Base-by-base conservation (phyloP, 2,888 invertebrate genomes). In the Xylocampa areola region DNA sequence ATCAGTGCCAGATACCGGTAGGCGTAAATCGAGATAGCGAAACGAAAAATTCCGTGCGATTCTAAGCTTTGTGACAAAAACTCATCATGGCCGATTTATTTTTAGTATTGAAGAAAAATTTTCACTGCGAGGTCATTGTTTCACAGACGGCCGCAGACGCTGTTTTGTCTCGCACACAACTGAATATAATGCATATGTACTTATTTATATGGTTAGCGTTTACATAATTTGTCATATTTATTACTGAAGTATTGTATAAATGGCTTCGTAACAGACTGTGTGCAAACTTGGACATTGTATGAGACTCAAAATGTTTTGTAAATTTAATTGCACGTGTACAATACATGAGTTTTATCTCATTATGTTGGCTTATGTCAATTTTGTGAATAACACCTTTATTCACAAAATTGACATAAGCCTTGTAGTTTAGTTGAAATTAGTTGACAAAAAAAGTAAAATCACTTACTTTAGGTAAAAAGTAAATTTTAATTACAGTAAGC, bases 1-100 rank as follows among this genome's bases (percentile, higher is more conserved):
- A 91, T 89, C 90, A 88, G 87, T 84, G 84, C 76, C 36, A 72
- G 76, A 59, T 60, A 68, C 48, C 54, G 59, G 71, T 61, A 65
- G 57, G 61, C 60, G 54, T 63, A 40, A 23, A 67, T 63, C 48
- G 44, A 67, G 73, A 75, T 71, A 48, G 54, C 25, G 36, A 54
- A 66, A 63, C 39, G 33, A 54, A 63, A 64, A 68, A 68, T 67
- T 67, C 73, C 68, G 52, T 54, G 68, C 67, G 53, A 62, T 62
- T 72, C 49, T 63, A 59, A 57, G 49, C 64, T 55, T 57, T 67
- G 41, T 47, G 49, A 58, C 59, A 50, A 47, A 59, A 60, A 49
- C 50, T 47, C 53, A 59, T 62, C 73, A 74, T 32, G 73, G 73
- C 61, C 68, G 45, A 53, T 55, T 76, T 75, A 81, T 80, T 83